A percentile compares a stretch with the other conserved stretches of the same genome.
phyloP scores from a whole-genome alignment of 2,888 invertebrate species.

The Chouioia cunea region DNA sequence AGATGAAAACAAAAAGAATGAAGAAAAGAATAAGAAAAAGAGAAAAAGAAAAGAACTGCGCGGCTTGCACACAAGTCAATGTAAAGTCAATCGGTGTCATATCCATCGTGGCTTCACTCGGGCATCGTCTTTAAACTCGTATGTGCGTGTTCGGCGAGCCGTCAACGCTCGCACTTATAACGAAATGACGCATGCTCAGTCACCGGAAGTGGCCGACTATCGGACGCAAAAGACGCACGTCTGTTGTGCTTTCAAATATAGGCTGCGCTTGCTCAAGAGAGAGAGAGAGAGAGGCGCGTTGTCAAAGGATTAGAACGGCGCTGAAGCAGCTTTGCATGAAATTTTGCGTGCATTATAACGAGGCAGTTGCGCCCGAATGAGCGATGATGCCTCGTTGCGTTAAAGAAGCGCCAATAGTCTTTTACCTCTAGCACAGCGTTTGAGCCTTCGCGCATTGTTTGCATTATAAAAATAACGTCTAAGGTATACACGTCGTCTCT shows the following conservation, averaged over 20 bases:
- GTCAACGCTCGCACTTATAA: conserved; percentile 28
- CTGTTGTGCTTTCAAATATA: conserved; percentile 56
- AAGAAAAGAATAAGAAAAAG: neutral
- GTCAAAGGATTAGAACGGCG: conserved; percentile 64
- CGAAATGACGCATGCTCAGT: conserved; percentile 45
- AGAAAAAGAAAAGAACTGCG: conserved; percentile 15
- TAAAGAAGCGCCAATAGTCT: neutral
- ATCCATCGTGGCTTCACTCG: conserved; percentile 23
- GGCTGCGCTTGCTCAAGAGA: conserved; percentile 48
- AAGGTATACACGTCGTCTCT: neutral
- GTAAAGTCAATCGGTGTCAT: conserved; percentile 38
- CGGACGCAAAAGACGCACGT: conserved; percentile 49
- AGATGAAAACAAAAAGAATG: neutral
- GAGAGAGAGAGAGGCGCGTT: conserved; percentile 49
- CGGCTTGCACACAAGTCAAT: neutral
- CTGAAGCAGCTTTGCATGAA: conserved; percentile 63
- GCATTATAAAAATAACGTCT: conserved; percentile 40
- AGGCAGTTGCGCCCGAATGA: conserved; percentile 39
- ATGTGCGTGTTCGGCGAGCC: neutral
- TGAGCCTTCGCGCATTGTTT: no score
- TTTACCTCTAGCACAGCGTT: neutral
- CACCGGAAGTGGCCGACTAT: conserved; percentile 55
- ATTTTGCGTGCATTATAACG: conserved; percentile 67
- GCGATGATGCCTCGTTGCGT: no score
- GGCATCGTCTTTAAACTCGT: no score